Conservation (phyloP, 1,140 invertebrate genomes). For the Vanessa atalanta region DNA sequence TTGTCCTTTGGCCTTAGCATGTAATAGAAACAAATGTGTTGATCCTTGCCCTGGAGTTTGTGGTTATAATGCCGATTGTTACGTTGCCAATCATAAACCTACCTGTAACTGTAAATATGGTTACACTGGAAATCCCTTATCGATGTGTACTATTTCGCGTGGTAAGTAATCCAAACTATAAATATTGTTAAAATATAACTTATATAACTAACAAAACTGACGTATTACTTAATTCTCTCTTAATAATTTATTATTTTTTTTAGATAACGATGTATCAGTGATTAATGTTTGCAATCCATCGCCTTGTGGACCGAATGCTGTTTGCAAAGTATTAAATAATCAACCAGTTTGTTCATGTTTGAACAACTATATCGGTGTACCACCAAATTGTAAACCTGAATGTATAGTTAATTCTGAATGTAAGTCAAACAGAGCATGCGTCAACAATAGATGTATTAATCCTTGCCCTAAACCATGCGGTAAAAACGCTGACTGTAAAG, state of each 20-base stretch:
- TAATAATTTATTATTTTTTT: conserved; percentile 28
- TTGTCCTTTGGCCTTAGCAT: conserved; percentile 87
- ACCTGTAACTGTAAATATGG: conserved; percentile 88
- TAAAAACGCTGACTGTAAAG: conserved; percentile 80
- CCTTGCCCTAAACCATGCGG: conserved; percentile 83
- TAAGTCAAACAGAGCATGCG: conserved; percentile 82
- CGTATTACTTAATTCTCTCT: conserved; percentile 18
- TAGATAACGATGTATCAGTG: conserved; percentile 54
- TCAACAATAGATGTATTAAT: conserved; percentile 84
- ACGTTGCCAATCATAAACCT: conserved; percentile 89
- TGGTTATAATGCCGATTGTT: conserved; percentile 90
- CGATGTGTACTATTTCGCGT: conserved; percentile 79
- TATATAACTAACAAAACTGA: not conserved
- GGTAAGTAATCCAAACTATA: conserved; percentile 51
- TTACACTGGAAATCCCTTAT: conserved; percentile 89
- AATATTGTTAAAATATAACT: conserved; percentile 3
- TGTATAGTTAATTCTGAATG: conserved; percentile 85
- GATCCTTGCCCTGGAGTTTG: conserved; percentile 91
- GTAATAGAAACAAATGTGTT: conserved; percentile 88
- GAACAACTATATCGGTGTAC: conserved; percentile 81
- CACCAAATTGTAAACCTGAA: conserved; percentile 83
- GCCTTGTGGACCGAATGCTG: conserved; percentile 68
- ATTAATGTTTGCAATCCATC: conserved; percentile 81
- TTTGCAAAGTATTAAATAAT: conserved; percentile 68
- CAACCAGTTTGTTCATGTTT: conserved; percentile 84